Percentiles rank a stretch among this genome's conserved stretches.
These are phyloP conservation scores for Enteromius anoplus DNA, from an alignment of 2,797 vertebrate genomes.

Conservation along the genomic window DNA sequence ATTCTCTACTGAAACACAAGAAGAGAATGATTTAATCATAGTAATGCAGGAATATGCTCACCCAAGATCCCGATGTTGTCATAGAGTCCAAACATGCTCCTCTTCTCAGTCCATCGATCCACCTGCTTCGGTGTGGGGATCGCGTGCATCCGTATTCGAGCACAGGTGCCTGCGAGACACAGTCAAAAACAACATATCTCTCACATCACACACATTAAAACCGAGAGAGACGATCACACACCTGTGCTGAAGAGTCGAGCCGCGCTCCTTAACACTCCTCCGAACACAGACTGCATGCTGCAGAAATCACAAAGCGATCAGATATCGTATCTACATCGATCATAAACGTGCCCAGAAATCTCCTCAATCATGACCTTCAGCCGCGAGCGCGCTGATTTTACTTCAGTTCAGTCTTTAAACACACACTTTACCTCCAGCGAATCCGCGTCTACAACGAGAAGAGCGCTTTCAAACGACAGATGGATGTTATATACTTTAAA, in stretches of 20 bases:
- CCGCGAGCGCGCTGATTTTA: background rate
- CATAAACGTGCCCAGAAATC: background rate
- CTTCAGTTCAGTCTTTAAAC: background rate
- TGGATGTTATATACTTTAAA: background rate
- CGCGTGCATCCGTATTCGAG: conserved; percentile 73
- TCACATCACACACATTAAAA: background rate
- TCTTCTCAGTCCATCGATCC: conserved; percentile 92
- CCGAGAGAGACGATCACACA: conserved; percentile 46
- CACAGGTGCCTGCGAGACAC: conserved; percentile 65
- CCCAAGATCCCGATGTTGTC: conserved; percentile 94
- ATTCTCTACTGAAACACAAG: background rate
- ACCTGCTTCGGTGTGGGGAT: conserved; percentile 78
- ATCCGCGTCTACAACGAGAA: background rate
- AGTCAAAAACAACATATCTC: background rate
- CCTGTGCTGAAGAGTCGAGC: conserved; percentile 66
- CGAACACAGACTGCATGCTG: conserved; percentile 67
- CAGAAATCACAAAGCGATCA: background rate
- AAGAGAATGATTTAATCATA: no score
- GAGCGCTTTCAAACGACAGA: background rate
- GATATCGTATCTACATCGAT: background rate
- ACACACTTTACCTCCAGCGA: background rate
- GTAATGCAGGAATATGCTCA: conserved; percentile 53
- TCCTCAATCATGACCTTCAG: background rate
- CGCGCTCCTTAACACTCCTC: conserved; percentile 63
- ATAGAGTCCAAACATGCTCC: conserved; percentile 89